phyloP scores from a whole-genome alignment of 2,888 invertebrate genomes.

The Melinopterus prodromus region DNA sequence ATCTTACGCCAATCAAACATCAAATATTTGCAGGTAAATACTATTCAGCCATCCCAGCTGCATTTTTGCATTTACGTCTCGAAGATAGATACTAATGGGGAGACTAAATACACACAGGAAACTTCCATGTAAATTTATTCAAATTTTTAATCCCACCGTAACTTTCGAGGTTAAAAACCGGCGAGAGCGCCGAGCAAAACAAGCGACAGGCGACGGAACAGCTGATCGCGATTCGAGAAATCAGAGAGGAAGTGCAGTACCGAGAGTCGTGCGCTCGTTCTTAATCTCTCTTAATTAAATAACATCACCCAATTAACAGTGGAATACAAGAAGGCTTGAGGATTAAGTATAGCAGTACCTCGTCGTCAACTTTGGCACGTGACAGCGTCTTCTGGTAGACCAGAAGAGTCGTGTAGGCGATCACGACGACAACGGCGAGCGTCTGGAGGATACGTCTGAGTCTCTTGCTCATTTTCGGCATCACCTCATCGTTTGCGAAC shows the following conservation, averaged over 20 bases:
- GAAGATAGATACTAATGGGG: neutral
- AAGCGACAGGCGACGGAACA: neutral
- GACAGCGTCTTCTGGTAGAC: constrained; percentile 55
- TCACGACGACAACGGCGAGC: constrained; percentile 52
- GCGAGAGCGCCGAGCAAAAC: neutral
- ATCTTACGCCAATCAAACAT: neutral
- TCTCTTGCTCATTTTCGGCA: constrained; percentile 54
- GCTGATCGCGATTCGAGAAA: neutral
- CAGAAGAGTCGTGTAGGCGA: constrained; percentile 55
- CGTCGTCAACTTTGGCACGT: constrained; percentile 46
- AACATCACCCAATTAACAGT: constrained; percentile 17
- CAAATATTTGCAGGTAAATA: neutral
- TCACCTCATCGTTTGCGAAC: constrained; percentile 52
- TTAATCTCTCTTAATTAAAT: neutral
- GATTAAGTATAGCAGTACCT: constrained; percentile 37
- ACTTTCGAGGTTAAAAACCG: neutral
- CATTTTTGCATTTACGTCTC: neutral
- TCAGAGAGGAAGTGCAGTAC: neutral
- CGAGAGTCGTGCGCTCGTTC: neutral
- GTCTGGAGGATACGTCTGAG: constrained; percentile 55
- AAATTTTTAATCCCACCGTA: neutral
- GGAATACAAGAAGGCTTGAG: constrained; percentile 35
- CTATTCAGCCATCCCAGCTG: neutral
- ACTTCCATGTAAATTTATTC: neutral
- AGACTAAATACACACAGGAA: neutral